Base-by-base conservation (phyloP, 2,797 vertebrate genomes). In the Potorous gilbertii region DNA sequence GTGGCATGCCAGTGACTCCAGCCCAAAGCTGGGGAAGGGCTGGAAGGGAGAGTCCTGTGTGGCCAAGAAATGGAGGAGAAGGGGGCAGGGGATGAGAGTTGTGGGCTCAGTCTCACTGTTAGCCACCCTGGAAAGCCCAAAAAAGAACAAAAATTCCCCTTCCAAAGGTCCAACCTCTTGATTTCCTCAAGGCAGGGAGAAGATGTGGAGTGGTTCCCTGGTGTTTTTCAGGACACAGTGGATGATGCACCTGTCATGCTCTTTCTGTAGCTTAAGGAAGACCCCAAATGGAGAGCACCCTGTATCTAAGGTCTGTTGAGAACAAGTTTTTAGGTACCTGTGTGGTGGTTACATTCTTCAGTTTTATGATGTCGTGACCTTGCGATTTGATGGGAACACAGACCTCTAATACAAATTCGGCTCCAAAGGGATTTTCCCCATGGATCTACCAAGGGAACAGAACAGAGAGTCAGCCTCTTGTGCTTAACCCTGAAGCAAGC, bases 361-460 rank as follows among this genome's bases (percentile, higher is more conserved):
- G 92, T 1, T 0, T 96, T 90, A 92, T 4, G 54, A 98, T 92
- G 52, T 28, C 94, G 29, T 92, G 55, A n/a, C 59, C 93, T 93
- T 93, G 87, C 81, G 96, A 54, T 55, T 31, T 94, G 92, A 95
- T 12, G 59, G 98, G 98, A 93, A 98, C 59, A 97, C 98, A 98
- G n/a, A 98, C 97, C 93, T 97, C 96, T 95, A 98, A 94, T 31
- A 96, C 50, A 93, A 98, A 95, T 94, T 94, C 21, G 12, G 98
- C 97, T 50, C 91, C 97, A 93, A 98, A 98, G 46, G 0, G 92
- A 90, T 98, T 98, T 96, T 98, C 97, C 87, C 98, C 97, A 0
- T 97, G 97, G 50, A 98, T 91, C 98, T 99, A 90, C n/a, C 91
- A 94, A 95, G 92, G 56, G 81, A 95, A 97, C 18, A 93, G 10